These are phyloP conservation scores for Allophyes oxyacanthae DNA, from an alignment of 2,888 invertebrate genomes.

Conservation along the genomic window DNA sequence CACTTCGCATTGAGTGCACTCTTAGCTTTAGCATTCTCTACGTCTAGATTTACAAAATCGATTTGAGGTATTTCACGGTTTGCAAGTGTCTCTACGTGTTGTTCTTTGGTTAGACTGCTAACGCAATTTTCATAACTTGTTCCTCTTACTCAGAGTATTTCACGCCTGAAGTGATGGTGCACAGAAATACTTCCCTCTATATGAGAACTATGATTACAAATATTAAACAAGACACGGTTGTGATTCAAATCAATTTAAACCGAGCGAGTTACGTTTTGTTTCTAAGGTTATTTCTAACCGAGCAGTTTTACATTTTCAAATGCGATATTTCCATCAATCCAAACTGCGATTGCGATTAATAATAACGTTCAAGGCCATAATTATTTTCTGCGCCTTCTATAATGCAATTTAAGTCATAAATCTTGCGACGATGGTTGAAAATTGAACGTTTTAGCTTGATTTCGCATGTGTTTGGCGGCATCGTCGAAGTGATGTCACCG, in stretches of 20 bases:
- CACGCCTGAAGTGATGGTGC: too few species aligned
- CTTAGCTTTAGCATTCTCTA: conserved; percentile 33
- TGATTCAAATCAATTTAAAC: background rate
- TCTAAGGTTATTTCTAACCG: background rate
- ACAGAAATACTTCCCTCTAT: too few species aligned
- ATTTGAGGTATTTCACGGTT: conserved; percentile 7
- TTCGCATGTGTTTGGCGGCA: conserved; percentile 67
- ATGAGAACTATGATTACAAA: too few species aligned
- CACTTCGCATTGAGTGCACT: conserved; percentile 49
- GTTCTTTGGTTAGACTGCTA: background rate
- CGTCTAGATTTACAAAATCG: conserved; percentile 30
- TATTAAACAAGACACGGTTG: too few species aligned
- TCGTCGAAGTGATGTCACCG: conserved; percentile 83
- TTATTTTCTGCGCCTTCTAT: conserved; percentile 44
- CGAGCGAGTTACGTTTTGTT: background rate
- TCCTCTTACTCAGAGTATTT: too few species aligned
- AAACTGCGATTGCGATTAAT: conserved; percentile 66
- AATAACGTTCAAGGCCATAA: conserved; percentile 73
- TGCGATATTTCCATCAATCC: conserved; percentile 62
- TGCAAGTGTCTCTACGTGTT: conserved; percentile 1
- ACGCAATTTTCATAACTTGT: too few species aligned
- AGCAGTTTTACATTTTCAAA: conserved; percentile 35
- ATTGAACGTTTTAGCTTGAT: conserved; percentile 57
- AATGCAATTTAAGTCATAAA: conserved; percentile 67
- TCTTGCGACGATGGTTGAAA: conserved; percentile 54